Conservation (phyloP, 2,888 invertebrate genomes). For the Alviniconcha strummeri region DNA sequence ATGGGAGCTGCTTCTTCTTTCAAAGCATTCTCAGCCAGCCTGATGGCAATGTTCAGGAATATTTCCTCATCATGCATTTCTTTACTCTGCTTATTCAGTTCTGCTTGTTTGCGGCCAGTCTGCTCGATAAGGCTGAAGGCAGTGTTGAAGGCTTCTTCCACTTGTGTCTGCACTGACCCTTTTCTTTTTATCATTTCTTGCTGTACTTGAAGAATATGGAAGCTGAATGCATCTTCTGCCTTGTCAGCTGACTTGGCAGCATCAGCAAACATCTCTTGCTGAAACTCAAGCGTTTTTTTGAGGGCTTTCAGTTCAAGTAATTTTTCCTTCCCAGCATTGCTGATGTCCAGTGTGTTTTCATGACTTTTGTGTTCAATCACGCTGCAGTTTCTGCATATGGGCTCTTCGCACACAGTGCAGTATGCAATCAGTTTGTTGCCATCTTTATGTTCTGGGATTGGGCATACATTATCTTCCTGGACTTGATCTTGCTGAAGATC, state of each 20-base stretch:
- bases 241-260: not conserved
- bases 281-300: not conserved
- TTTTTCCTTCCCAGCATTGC: not conserved
- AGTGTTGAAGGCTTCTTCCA: slow-evolving; percentile 20
- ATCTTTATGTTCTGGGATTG: slow-evolving; percentile 17
- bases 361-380: slow-evolving; percentile 22
- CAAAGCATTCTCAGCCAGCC: slow-evolving; percentile 18
- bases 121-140: slow-evolving; percentile 12
- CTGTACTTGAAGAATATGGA: slow-evolving; percentile 5
- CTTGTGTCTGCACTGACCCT: slow-evolving; percentile 16
- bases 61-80: slow-evolving; percentile 23
- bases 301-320: not conserved
- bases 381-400: slow-evolving; percentile 28
- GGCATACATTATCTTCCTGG: not conserved
- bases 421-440: slow-evolving; percentile 21
- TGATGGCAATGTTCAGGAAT: slow-evolving; percentile 10
- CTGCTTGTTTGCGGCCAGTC: slow-evolving; percentile 22
- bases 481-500: not conserved
- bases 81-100: slow-evolving; percentile 22
- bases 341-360: not conserved
- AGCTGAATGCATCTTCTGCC: slow-evolving; percentile 1
- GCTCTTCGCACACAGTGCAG: slow-evolving; percentile 18
- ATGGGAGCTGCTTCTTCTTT: no score
- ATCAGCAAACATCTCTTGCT: slow-evolving; percentile 18
- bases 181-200: slow-evolving; percentile 26